phyloP scores from a whole-genome alignment of 2,888 invertebrate species.

The Plusia festucae region DNA sequence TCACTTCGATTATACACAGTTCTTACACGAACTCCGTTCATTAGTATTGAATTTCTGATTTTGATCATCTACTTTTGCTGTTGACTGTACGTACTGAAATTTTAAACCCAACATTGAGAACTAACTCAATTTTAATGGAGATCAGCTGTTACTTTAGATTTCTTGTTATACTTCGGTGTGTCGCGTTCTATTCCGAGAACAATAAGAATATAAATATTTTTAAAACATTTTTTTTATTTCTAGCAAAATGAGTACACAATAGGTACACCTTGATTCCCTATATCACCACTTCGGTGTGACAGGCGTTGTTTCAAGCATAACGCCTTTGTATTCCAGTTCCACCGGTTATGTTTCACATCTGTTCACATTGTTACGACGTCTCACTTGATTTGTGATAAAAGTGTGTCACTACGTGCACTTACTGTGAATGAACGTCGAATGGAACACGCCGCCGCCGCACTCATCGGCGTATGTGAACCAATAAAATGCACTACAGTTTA shows the following conservation, averaged over 20 bases:
- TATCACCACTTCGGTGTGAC: constrained; percentile 47
- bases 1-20: too few species aligned
- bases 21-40: too few species aligned
- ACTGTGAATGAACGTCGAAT: constrained; percentile 55
- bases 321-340: constrained; percentile 65
- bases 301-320: constrained; percentile 41
- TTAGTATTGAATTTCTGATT: too few species aligned
- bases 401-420: constrained; percentile 66
- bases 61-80: too few species aligned
- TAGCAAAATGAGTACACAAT: constrained; percentile 6
- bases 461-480: constrained; percentile 34
- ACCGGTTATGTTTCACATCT: constrained; percentile 61
- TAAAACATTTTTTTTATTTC: too few species aligned
- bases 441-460: constrained; percentile 35
- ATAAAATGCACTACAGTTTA: constrained; percentile 18
- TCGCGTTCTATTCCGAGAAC: too few species aligned
- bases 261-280: constrained; percentile 42
- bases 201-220: too few species aligned
- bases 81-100: too few species aligned
- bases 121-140: too few species aligned
- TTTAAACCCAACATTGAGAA: too few species aligned
- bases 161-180: too few species aligned
- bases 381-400: constrained; percentile 74
- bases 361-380: constrained; percentile 65
- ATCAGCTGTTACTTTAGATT: too few species aligned